A percentile compares a stretch with the other conserved stretches of the same genome.
These are phyloP conservation scores for Aegotheles bennettii DNA, from an alignment of 2,113 vertebrate species.

Conservation along the genomic window DNA sequence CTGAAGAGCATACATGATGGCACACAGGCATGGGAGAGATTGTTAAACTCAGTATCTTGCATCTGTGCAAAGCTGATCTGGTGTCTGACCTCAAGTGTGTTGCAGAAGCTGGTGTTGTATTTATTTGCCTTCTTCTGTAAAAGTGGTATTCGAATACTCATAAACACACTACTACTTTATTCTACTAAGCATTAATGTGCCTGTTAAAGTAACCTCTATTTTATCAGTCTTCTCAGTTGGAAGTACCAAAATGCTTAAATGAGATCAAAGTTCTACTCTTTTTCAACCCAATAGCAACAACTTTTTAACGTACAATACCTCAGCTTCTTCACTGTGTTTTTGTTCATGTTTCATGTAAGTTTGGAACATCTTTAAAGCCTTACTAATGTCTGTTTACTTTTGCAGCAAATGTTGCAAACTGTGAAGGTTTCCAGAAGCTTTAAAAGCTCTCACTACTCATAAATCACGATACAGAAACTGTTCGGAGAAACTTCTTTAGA, in stretches of 20 bases:
- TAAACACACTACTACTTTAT: neutral
- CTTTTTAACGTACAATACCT: neutral
- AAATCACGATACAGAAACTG: conserved; percentile 19
- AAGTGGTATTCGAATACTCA: fast-evolving
- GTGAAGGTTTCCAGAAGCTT: conserved; percentile 30
- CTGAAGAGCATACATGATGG: neutral
- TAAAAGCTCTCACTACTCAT: neutral
- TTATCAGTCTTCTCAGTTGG: neutral
- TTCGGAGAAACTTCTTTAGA: conserved; percentile 48
- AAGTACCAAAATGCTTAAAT: neutral
- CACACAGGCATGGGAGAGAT: neutral
- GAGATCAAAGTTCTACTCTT: neutral
- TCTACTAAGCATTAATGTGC: neutral
- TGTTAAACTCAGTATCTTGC: neutral
- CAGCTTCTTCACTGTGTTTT: neutral
- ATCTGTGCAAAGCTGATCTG: neutral
- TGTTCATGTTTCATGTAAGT: neutral
- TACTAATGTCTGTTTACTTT: neutral
- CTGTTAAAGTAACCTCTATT: neutral
- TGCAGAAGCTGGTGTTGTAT: neutral
- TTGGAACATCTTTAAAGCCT: neutral
- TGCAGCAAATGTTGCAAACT: conserved; percentile 27
- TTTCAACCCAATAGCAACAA: neutral
- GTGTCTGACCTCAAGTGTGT: neutral
- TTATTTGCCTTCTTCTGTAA: neutral